Evolutionary conservation across 2,113 vertebrate genomes (phyloP), one percentile per base, ranked within the genome.

Genomic region (Spizaetus ornatus): DNA sequence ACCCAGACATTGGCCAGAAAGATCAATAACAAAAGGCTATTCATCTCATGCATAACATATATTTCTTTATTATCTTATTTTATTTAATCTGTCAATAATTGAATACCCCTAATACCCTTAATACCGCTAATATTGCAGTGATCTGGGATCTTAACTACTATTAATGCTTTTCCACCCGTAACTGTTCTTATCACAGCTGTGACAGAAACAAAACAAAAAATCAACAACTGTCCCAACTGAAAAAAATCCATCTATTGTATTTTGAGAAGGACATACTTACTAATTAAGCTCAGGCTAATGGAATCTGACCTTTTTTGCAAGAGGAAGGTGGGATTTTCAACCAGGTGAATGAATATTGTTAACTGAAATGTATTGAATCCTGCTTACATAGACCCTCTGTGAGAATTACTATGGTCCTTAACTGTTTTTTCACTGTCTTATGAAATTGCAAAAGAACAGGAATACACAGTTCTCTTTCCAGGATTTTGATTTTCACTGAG

Each of bases 111-210:
- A 43, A 61, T 38, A 38, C 7, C 34, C 11, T 31, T 65, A 53
- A 50, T 50, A 36, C 29, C 1, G 0, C 34, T 67, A 72, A 27
- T 40, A 58, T 5, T 78, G 6, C 8, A 34, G 0, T 31, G 13
- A 42, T 63, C 22, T 47, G 34, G 10, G 31, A 42, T 63, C 48
- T 73, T 47, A 52, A 58, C 21, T 27, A 47, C 21, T 27, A 1
- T 34, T 52, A 62, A 32, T 50, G 4, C 4, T 86, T 52, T 29
- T 72, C 16, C 16, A 36, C 32, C 47, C 25, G 8, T 82, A 82
- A 25, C 21, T n/a, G 40, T 72, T 43, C 31, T 32, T 22, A 56
- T 32, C 47, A 47, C 8, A 52, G 16, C 16, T 90, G 14, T 36
- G 53, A 50, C 11, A 67, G 29, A 19, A 82, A 72, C 2, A 16